Conservation (phyloP, 2,113 vertebrate species). For the Siniperca chuatsi region DNA sequence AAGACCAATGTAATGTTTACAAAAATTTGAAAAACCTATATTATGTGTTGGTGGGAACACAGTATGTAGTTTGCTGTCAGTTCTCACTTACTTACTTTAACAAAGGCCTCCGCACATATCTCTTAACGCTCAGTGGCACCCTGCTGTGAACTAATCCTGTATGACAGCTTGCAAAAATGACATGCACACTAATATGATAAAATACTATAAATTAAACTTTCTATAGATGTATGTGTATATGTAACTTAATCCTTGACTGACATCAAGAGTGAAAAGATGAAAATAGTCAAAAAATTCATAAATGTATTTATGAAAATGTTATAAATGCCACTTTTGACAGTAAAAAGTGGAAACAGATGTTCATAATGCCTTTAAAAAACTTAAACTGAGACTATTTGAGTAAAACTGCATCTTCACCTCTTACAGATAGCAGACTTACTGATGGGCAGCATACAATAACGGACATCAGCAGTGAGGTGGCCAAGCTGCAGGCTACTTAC, state of each 20-base stretch:
- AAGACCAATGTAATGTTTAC: too few relatives aligned
- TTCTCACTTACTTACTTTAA: background rate
- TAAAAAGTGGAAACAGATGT: background rate
- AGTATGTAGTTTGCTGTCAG: background rate
- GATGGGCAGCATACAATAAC: constrained; percentile 18
- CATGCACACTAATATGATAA: background rate
- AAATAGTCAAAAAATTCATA: background rate
- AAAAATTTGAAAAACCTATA: too few relatives aligned
- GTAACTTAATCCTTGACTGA: background rate
- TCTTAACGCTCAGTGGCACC: background rate
- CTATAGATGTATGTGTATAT: background rate
- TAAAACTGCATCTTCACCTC: background rate
- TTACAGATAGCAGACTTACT: constrained; percentile 66
- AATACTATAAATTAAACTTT: background rate
- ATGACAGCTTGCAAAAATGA: background rate
- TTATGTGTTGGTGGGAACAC: background rate
- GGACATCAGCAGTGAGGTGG: constrained; percentile 62
- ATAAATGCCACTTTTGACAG: background rate
- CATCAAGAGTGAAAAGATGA: background rate
- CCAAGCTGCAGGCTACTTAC: constrained; percentile 64
- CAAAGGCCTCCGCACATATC: background rate
- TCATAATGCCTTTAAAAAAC: background rate
- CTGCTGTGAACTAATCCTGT: background rate
- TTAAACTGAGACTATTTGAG: background rate
- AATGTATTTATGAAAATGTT: background rate